phyloP scores from a whole-genome alignment of 1,140 invertebrate species.

The Dendrolimus punctatus region DNA sequence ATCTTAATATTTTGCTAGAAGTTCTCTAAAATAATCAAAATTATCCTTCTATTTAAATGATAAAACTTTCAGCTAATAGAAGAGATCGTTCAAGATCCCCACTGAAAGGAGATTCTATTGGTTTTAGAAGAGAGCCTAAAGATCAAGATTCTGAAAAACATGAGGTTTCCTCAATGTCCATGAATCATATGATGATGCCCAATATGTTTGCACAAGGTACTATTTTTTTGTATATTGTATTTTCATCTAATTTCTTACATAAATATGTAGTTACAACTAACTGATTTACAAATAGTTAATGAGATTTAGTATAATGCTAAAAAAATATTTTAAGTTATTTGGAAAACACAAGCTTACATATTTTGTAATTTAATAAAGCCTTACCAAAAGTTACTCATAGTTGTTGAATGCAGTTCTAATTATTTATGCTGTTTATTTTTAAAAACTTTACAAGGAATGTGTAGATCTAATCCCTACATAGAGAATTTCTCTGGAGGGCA shows the following conservation, averaged over 20 bases:
- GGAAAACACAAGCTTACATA: too few species aligned
- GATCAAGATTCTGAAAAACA: slow-evolving; percentile 28
- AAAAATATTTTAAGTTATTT: too few species aligned
- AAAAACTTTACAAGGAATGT: too few species aligned
- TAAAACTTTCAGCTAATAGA: slow-evolving; percentile 27
- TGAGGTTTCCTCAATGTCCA: slow-evolving; percentile 11
- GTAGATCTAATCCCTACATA: too few species aligned
- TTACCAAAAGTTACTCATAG: too few species aligned
- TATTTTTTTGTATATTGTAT: not conserved
- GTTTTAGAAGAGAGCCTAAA: slow-evolving; percentile 33
- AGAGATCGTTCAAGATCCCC: slow-evolving; percentile 53
- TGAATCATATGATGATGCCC: slow-evolving; percentile 55
- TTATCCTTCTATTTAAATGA: slow-evolving; percentile 2
- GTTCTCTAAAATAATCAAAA: not conserved
- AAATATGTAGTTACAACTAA: not conserved
- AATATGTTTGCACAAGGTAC: slow-evolving; percentile 56
- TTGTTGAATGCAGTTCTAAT: too few species aligned
- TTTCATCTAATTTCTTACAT: not conserved
- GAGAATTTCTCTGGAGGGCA: too few species aligned
- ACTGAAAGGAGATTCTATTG: slow-evolving; percentile 24
- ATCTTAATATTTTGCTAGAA: too few species aligned
- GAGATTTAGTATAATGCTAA: too few species aligned
- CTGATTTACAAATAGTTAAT: slow-evolving; percentile 1
- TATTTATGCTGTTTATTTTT: too few species aligned
- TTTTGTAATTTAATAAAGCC: too few species aligned